These are phyloP conservation scores for Arremon brunneinucha DNA, from an alignment of 2,797 vertebrate species.

Conservation along the genomic window DNA sequence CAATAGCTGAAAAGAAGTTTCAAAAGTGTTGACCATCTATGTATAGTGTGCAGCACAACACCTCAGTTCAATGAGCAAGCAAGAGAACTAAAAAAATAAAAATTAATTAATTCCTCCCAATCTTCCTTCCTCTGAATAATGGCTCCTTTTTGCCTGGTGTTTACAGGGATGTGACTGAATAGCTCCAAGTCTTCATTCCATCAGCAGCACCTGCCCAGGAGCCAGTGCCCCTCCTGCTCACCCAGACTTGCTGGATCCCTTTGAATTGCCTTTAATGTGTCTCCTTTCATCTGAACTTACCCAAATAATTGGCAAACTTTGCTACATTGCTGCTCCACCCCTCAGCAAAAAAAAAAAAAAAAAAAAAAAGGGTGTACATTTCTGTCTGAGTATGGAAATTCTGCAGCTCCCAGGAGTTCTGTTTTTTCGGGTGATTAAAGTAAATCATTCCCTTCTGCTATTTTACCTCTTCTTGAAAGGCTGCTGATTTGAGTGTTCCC, in stretches of 20 bases:
- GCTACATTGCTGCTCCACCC: neutral
- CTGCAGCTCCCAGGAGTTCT: neutral
- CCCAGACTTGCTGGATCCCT: neutral
- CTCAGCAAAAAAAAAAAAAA: neutral
- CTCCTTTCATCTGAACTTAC: conserved; percentile 3
- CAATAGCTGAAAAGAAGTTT: neutral
- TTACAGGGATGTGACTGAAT: neutral
- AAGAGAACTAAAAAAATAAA: neutral
- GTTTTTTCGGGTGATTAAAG: conserved; percentile 11
- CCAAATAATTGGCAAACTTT: neutral
- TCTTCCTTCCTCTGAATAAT: neutral
- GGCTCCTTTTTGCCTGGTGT: neutral
- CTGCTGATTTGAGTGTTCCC: conserved; percentile 9
- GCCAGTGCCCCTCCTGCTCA: neutral
- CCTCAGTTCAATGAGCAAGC: neutral
- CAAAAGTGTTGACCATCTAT: neutral
- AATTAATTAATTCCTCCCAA: neutral
- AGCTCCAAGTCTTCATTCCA: neutral
- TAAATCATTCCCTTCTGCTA: neutral
- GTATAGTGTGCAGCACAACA: neutral
- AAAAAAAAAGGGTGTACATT: neutral
- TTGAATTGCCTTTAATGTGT: neutral
- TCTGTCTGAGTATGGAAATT: neutral
- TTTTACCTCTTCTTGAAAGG: conserved; percentile 22
- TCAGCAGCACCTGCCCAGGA: neutral